Evolutionary conservation across 2,113 vertebrate genomes (phyloP).

Genomic region (Anseranas semipalmata): DNA sequence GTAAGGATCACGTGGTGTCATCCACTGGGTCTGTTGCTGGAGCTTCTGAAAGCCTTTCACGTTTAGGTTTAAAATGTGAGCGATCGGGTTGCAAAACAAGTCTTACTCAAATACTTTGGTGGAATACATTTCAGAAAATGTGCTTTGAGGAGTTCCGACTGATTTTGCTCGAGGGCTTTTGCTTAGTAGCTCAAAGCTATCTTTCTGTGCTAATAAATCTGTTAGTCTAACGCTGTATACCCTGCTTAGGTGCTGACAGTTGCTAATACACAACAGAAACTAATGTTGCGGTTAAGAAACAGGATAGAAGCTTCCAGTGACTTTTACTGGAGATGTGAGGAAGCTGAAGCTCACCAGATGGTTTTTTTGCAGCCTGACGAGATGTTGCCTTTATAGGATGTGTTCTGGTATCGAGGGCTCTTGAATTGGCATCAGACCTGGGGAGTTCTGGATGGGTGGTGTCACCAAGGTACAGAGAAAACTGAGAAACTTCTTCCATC

Average conservation of each 20-base stretch:
- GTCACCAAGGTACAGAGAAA: neutral
- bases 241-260: neutral
- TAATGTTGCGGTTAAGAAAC: neutral
- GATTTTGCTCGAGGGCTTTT: neutral
- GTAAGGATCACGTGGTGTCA: rapidly evolving
- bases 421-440: neutral
- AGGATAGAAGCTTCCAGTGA: neutral
- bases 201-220: neutral
- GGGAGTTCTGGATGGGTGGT: neutral
- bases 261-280: neutral
- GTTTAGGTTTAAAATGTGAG: neutral
- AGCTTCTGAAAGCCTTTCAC: neutral
- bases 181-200: neutral
- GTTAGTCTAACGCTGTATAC: neutral
- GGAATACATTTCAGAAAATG: neutral
- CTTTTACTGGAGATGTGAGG: neutral
- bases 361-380: neutral
- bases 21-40: neutral
- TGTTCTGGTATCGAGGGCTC: neutral
- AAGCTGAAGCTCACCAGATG: neutral
- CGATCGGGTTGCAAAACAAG: neutral
- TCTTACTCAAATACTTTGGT: neutral
- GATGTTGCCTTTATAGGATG: neutral
- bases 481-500: neutral
- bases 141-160: neutral